phyloP scores from a whole-genome alignment of 2,797 vertebrate species.

The Tauraco hartlaubi region DNA sequence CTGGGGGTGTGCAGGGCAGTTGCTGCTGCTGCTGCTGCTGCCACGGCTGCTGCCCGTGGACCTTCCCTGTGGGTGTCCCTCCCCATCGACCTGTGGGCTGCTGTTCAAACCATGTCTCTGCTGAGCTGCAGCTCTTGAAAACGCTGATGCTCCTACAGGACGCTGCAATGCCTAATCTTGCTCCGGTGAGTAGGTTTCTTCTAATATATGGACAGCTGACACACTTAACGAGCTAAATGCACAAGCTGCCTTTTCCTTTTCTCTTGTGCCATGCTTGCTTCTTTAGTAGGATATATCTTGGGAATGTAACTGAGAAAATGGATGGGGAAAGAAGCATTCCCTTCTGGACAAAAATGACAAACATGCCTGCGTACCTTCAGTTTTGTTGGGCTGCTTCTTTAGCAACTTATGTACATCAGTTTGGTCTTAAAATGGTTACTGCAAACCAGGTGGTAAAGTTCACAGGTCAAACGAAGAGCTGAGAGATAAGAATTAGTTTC shows the following conservation, averaged over 20 bases:
- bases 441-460: neutral
- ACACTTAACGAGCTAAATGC: neutral
- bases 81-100: neutral
- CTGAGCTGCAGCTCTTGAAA: slow-evolving; percentile 37
- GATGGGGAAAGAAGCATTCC: neutral
- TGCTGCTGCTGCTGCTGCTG: neutral
- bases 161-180: neutral
- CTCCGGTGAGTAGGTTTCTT: slow-evolving; percentile 64
- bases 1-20: neutral
- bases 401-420: neutral
- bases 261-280: neutral
- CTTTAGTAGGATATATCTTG: neutral
- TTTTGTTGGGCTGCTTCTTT: neutral
- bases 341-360: neutral
- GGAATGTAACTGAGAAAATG: neutral
- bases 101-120: neutral
- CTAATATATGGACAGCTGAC: neutral
- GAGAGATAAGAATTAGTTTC: neutral
- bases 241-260: neutral
- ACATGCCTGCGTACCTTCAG: neutral
- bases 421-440: neutral
- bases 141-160: slow-evolving; percentile 41
- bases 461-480: neutral
- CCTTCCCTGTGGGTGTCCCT: neutral
- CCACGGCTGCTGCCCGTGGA: neutral